Evolutionary conservation across 2,888 invertebrate species (phyloP).

Genomic region (Napeogenes inachia): DNA sequence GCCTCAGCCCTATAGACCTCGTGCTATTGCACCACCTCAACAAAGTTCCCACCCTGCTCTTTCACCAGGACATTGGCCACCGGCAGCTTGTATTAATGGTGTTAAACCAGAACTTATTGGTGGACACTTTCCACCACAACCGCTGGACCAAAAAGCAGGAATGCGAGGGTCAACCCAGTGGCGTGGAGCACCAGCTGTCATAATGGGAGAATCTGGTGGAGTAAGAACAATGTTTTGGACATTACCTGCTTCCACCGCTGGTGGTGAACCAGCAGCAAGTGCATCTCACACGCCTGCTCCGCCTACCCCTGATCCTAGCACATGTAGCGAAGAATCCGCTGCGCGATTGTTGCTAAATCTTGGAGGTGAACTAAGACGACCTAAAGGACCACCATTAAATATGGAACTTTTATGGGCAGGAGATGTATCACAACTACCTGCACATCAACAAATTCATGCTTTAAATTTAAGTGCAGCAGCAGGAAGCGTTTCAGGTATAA

Average conservation of each 20-base stretch:
- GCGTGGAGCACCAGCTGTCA: constrained; percentile 89
- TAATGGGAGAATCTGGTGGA: constrained; percentile 95
- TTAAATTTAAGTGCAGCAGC: constrained; percentile 83
- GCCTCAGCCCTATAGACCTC: constrained; percentile 59
- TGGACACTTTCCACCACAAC: constrained; percentile 72
- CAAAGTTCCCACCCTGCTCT: constrained; percentile 59
- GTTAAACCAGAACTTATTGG: constrained; percentile 90
- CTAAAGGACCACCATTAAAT: constrained; percentile 84
- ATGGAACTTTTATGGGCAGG: constrained; percentile 96
- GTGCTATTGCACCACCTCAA: constrained; percentile 64
- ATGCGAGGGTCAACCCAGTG: constrained; percentile 63
- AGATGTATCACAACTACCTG: constrained; percentile 89
- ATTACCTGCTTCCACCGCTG: constrained; percentile 74
- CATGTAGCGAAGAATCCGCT: constrained; percentile 79
- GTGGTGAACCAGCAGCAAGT: constrained; percentile 70
- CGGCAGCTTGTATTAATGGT: constrained; percentile 84
- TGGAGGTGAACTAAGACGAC: constrained; percentile 82
- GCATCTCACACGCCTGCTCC: constrained; percentile 77
- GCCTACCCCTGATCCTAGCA: constrained; percentile 72
- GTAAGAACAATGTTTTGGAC: constrained; percentile 86
- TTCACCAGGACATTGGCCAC: constrained; percentile 74
- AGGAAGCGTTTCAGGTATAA: constrained; percentile 58
- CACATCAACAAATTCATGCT: constrained; percentile 87
- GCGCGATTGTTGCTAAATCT: constrained; percentile 85
- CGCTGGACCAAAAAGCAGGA: constrained; percentile 60